These are phyloP conservation scores for Holothuria glaberrima DNA, from an alignment of 35 echinoderm and acorn worm species.

Conservation along the genomic window DNA sequence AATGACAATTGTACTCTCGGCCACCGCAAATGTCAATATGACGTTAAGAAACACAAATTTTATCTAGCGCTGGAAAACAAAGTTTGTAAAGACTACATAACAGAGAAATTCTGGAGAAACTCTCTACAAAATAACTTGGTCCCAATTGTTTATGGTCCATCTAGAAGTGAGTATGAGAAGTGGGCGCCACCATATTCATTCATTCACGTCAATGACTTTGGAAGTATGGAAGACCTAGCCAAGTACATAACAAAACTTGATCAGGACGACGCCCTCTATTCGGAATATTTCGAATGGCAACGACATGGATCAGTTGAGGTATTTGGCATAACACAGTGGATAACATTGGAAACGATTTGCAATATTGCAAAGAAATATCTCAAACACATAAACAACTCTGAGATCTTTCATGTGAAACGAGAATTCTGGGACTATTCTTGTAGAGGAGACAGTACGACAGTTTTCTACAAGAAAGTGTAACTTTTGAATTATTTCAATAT, in stretches of 20 bases:
- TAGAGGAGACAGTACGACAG: no score
- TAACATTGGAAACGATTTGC: no score
- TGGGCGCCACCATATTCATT: conserved; percentile 74
- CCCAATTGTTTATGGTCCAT: conserved; percentile 72
- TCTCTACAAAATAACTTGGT: conserved; percentile 58
- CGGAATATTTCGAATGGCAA: conserved; percentile 73
- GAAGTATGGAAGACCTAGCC: conserved; percentile 40
- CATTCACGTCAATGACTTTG: conserved; percentile 76
- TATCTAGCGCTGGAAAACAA: conserved; percentile 75
- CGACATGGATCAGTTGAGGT: no score
- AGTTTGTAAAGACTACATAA: conserved; percentile 82
- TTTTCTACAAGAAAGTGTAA: no score
- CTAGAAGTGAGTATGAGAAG: conserved; percentile 57
- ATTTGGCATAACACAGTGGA: no score
- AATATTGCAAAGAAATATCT: no score
- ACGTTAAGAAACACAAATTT: conserved; percentile 62
- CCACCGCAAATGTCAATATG: no score
- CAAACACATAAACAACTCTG: no score
- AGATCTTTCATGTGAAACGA: no score
- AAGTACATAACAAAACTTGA: conserved; percentile 62
- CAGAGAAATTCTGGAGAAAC: conserved; percentile 80
- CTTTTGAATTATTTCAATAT: no score
- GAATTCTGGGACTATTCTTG: no score
- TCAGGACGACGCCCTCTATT: conserved; percentile 69
- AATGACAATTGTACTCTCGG: neutral